Evolutionary conservation across 2,888 invertebrate genomes (phyloP).

Genomic region (Sceliomorpha sp.): DNA sequence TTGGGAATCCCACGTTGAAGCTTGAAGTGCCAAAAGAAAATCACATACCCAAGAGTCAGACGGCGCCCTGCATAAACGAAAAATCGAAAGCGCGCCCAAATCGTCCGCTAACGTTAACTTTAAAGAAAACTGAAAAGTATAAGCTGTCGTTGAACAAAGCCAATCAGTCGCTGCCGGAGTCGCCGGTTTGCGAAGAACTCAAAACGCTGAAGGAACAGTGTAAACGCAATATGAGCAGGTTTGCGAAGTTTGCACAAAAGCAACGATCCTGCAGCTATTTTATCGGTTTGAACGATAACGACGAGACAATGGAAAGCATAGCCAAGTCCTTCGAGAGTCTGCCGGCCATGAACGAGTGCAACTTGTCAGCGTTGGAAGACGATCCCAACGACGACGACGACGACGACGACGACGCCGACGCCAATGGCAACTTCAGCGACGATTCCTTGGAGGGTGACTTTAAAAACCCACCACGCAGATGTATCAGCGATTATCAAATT

Average conservation of each 20-base stretch:
- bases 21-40: constrained; percentile 65
- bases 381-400: constrained; percentile 80
- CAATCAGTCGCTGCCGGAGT: constrained; percentile 88
- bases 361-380: constrained; percentile 65
- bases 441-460: constrained; percentile 87
- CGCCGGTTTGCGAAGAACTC: constrained; percentile 90
- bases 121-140: constrained; percentile 78
- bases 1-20: constrained; percentile 68
- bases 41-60: constrained; percentile 70
- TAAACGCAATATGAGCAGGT: constrained; percentile 76
- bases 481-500: constrained; percentile 90
- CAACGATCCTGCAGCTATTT: constrained; percentile 86
- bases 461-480: constrained; percentile 84
- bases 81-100: constrained; percentile 61
- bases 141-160: constrained; percentile 75
- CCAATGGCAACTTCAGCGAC: constrained; percentile 88
- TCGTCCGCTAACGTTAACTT: constrained; percentile 73
- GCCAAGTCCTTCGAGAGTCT: constrained; percentile 75
- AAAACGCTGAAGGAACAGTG: constrained; percentile 79
- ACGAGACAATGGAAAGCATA: constrained; percentile 67
- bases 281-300: constrained; percentile 83
- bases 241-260: constrained; percentile 80
- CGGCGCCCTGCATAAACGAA: constrained; percentile 70
- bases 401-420: constrained; percentile 81
- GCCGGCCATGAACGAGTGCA: constrained; percentile 73